Conservation (phyloP, 2,113 vertebrate species). For the Rynchops niger region DNA sequence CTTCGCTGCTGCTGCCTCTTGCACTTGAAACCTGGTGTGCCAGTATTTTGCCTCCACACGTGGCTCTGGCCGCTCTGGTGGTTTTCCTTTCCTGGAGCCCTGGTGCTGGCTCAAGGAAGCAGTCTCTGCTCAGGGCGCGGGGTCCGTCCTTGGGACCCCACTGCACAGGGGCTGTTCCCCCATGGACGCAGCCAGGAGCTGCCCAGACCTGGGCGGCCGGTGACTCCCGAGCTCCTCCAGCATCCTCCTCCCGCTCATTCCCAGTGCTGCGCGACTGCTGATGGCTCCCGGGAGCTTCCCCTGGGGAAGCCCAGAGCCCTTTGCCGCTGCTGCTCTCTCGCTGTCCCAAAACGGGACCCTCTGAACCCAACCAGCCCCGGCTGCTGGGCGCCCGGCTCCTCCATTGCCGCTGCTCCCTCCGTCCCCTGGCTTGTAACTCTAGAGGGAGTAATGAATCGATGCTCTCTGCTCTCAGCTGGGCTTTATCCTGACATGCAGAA, state of each 20-base stretch:
- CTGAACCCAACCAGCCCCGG: not conserved
- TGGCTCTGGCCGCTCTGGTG: not conserved
- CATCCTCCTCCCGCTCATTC: not conserved
- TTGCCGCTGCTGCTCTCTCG: not conserved
- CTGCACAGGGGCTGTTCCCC: not conserved
- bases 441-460: conserved; percentile 9
- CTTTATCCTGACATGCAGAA: not conserved
- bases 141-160: not conserved
- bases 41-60: rapidly evolving
- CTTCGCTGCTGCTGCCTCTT: not conserved
- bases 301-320: not conserved
- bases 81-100: not conserved
- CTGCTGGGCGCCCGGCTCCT: rapidly evolving
- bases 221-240: not conserved
- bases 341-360: not conserved
- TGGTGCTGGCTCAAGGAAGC: not conserved
- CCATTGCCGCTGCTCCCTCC: not conserved
- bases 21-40: rapidly evolving
- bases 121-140: not conserved
- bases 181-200: not conserved
- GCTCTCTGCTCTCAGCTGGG: not conserved
- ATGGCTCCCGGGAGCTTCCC: not conserved
- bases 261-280: rapidly evolving
- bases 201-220: no score
- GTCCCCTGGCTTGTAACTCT: not conserved